A percentile compares a stretch with the other conserved stretches of the same genome.
Conservation (phyloP, 2,888 invertebrate species). For the Athalia cordata region DNA sequence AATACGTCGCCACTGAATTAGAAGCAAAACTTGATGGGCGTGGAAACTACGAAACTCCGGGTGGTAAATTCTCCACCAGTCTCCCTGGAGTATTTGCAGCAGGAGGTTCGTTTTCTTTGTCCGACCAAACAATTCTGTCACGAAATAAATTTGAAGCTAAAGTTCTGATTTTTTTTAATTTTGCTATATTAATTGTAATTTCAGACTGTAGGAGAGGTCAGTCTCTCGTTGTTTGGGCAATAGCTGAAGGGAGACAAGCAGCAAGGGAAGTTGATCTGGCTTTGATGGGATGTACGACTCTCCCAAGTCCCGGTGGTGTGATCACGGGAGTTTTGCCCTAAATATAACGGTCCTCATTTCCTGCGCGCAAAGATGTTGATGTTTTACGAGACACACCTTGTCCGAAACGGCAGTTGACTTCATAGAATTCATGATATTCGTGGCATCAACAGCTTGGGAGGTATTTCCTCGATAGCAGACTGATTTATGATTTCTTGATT, state of each 20-base stretch:
- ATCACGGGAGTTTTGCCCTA: slow-evolving; percentile 71
- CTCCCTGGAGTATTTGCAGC: slow-evolving; percentile 94
- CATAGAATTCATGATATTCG: slow-evolving; percentile 24
- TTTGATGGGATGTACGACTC: slow-evolving; percentile 85
- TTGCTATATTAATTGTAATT: slow-evolving; percentile 51
- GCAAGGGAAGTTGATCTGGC: slow-evolving; percentile 94
- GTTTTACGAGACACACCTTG: slow-evolving; percentile 11
- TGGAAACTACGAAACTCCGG: slow-evolving; percentile 91
- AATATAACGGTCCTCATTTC: slow-evolving; percentile 47
- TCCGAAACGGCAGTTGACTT: slow-evolving; percentile 33
- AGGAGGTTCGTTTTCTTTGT: slow-evolving; percentile 82
- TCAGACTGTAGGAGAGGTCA: slow-evolving; percentile 99
- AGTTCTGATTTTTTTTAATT: too few species aligned
- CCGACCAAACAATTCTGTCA: slow-evolving; percentile 12
- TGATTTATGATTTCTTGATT: slow-evolving; percentile 23
- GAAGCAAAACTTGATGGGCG: slow-evolving; percentile 90
- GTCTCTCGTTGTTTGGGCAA: slow-evolving; percentile 99
- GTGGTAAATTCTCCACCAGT: slow-evolving; percentile 86
- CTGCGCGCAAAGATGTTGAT: slow-evolving; percentile 20
- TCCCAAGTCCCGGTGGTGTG: slow-evolving; percentile 96
- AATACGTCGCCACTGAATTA: slow-evolving; percentile 88
- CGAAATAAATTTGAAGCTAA: too few species aligned
- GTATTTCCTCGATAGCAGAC: slow-evolving; percentile 19
- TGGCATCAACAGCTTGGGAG: slow-evolving; percentile 7
- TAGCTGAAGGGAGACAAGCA: slow-evolving; percentile 98